Conservation (phyloP, 2,113 vertebrate genomes). For the Scophthalmus maximus region DNA sequence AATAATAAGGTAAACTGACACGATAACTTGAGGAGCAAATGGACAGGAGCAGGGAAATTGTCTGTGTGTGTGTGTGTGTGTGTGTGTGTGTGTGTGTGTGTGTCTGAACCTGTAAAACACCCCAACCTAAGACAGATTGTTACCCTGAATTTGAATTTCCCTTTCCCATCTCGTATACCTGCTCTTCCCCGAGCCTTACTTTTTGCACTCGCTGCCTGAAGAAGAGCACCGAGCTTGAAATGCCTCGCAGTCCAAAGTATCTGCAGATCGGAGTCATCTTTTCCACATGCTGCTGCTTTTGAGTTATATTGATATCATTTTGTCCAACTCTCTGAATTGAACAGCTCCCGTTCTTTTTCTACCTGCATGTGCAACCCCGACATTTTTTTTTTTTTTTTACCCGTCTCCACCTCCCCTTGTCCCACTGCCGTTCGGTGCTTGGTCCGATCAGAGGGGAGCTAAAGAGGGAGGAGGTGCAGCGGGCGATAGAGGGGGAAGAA, state of each 20-base stretch:
- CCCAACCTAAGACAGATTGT: neutral
- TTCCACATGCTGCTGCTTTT: too few relatives aligned
- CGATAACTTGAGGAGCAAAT: neutral
- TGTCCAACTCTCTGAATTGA: neutral
- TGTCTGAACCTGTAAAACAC: neutral
- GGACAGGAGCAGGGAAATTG: neutral
- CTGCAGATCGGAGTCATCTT: neutral
- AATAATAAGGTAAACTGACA: neutral
- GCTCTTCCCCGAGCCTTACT: neutral
- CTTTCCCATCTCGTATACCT: neutral
- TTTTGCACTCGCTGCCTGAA: neutral
- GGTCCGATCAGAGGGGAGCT: conserved; percentile 47
- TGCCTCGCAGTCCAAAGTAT: neutral
- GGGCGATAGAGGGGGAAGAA: conserved; percentile 69
- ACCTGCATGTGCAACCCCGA: neutral
- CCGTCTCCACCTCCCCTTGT: conserved; percentile 17
- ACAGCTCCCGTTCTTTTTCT: neutral
- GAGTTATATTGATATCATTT: neutral
- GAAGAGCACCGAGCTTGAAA: neutral
- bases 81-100: too few relatives aligned
- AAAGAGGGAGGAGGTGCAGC: conserved; percentile 50
- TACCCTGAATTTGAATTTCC: neutral
- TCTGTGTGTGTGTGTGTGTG: too few relatives aligned
- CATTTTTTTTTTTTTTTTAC: conserved; percentile 3
- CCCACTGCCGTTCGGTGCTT: conserved; percentile 14